Evolutionary conservation across 2,113 vertebrate species (phyloP).

Genomic region (Vimba vimba): DNA sequence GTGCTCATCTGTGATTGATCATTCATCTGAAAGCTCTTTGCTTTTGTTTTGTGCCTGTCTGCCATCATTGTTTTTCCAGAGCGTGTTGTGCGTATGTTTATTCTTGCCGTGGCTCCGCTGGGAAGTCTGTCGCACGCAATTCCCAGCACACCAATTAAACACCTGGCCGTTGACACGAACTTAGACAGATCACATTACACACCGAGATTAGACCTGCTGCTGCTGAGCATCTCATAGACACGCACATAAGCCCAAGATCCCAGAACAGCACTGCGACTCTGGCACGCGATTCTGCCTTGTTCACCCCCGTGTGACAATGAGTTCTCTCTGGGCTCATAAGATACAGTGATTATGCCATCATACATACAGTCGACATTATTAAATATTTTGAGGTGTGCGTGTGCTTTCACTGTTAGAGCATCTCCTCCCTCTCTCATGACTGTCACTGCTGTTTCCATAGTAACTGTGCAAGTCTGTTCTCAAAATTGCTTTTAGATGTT

Average conservation of each 20-base stretch:
- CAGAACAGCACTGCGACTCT: not conserved
- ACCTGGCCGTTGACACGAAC: conserved; percentile 1
- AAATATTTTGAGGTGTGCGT: not conserved
- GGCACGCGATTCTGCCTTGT: conserved; percentile 35
- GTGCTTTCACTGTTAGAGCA: not conserved
- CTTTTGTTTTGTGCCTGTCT: not conserved
- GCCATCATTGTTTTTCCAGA: not conserved
- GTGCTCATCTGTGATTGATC: not conserved
- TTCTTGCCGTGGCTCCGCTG: not conserved
- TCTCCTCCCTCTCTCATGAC: conserved; percentile 37
- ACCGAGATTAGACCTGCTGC: not conserved
- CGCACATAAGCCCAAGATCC: conserved; percentile 1
- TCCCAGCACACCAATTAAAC: conserved; percentile 49
- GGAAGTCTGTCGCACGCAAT: conserved; percentile 48
- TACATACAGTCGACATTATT: not conserved
- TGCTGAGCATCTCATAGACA: not conserved
- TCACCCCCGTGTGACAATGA: not conserved
- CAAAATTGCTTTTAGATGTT: not conserved
- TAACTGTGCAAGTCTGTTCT: conserved; percentile 47
- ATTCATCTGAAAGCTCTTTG: not conserved
- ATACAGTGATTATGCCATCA: not conserved
- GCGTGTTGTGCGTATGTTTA: conserved; percentile 6
- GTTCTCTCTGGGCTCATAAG: not conserved
- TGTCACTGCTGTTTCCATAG: conserved; percentile 61
- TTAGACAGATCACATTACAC: not conserved